A percentile compares a stretch with the other conserved stretches of the same genome.
Conservation (phyloP, 2,797 vertebrate species). For the Oryzias dopingdopingensis region DNA sequence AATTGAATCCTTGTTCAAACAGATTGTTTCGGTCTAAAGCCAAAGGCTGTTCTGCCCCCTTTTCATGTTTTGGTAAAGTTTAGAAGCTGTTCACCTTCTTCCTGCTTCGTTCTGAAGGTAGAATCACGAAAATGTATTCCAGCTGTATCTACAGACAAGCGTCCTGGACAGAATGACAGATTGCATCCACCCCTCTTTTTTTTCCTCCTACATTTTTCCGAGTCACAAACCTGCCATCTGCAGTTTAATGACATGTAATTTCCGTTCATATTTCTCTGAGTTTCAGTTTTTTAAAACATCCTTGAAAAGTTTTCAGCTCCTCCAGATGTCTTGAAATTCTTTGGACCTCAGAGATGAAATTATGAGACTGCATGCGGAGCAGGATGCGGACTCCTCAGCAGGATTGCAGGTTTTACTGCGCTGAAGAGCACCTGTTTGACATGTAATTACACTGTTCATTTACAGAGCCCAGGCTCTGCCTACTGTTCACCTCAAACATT, state of each 20-base stretch:
- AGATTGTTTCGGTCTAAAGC: slow-evolving; percentile 15
- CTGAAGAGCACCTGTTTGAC: slow-evolving; percentile 75
- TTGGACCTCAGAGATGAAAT: slow-evolving; percentile 69
- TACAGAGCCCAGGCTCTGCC: slow-evolving; percentile 45
- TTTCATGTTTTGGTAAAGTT: background rate
- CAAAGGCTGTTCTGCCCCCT: slow-evolving; percentile 27
- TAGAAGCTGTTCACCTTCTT: no score
- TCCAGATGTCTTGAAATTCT: slow-evolving; percentile 80
- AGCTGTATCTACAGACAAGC: slow-evolving; percentile 49
- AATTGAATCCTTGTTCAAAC: no score
- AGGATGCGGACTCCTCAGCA: slow-evolving; percentile 42
- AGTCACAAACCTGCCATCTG: slow-evolving; percentile 57
- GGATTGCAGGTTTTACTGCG: slow-evolving; percentile 75
- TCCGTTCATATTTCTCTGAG: slow-evolving; percentile 54
- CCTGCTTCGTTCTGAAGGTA: no score
- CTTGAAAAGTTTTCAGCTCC: slow-evolving; percentile 39
- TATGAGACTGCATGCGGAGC: slow-evolving; percentile 63
- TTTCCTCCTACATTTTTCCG: slow-evolving; percentile 7
- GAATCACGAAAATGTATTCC: no score
- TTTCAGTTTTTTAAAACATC: slow-evolving; percentile 51
- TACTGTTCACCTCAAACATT: slow-evolving; percentile 48
- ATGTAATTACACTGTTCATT: slow-evolving; percentile 73
- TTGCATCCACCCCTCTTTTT: slow-evolving; percentile 13
- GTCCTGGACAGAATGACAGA: slow-evolving; percentile 27
- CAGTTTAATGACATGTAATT: slow-evolving; percentile 71